Evolutionary conservation across 2,888 invertebrate species (phyloP).

Genomic region (Deroplatys truncata): DNA sequence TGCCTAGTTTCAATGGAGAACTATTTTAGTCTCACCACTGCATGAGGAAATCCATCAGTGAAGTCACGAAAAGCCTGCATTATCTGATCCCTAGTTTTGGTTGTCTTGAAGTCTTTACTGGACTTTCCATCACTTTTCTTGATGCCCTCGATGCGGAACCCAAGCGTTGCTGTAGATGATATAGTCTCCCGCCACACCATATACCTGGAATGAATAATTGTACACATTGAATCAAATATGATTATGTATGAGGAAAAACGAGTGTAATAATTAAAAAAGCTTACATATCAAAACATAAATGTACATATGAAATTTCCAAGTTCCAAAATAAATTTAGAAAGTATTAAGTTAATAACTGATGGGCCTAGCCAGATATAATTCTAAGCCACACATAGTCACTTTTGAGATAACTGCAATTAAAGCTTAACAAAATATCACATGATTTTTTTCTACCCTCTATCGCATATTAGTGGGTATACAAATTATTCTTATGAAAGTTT

Average conservation of each 20-base stretch:
- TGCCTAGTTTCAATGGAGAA: not conserved
- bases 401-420: too few species aligned
- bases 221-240: not conserved
- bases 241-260: not conserved
- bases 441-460: too few species aligned
- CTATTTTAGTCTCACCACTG: conserved; percentile 59
- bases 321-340: too few species aligned
- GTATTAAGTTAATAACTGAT: too few species aligned
- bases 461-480: too few species aligned
- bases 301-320: too few species aligned
- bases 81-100: conserved; percentile 74
- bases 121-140: conserved; percentile 86
- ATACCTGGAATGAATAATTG: conserved; percentile 48
- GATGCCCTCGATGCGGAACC: conserved; percentile 95
- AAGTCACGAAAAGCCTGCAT: conserved; percentile 77
- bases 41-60: conserved; percentile 70
- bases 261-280: too few species aligned
- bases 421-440: too few species aligned
- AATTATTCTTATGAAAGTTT: too few species aligned
- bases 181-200: conserved; percentile 97
- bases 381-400: too few species aligned
- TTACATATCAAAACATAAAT: too few species aligned
- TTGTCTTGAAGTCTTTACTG: conserved; percentile 93
- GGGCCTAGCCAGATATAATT: too few species aligned
- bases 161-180: conserved; percentile 92